These are phyloP conservation scores for Pavo muticus DNA, from an alignment of 2,113 vertebrate genomes.

Conservation along the genomic window DNA sequence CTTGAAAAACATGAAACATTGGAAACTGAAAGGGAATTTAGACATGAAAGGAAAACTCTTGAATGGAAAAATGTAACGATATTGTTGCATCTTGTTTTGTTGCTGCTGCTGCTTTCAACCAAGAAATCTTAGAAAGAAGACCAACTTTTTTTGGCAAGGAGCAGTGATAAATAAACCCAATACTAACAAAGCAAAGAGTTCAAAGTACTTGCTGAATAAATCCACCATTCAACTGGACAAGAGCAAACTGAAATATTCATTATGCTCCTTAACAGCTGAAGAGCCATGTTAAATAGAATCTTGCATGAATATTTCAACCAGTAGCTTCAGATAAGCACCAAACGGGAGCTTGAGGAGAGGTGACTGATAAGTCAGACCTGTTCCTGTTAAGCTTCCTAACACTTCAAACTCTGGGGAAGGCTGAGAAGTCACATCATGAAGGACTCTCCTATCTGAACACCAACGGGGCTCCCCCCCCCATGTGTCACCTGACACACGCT, in stretches of 20 bases:
- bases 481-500: neutral
- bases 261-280: neutral
- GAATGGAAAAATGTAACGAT: neutral
- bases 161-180: neutral
- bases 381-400: fast-evolving
- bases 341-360: neutral
- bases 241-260: fast-evolving
- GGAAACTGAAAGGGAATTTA: neutral
- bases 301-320: fast-evolving
- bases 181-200: fast-evolving
- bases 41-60: conserved; percentile 14
- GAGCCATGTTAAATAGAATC: fast-evolving
- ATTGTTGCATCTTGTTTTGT: neutral
- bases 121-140: neutral
- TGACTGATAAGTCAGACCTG: fast-evolving
- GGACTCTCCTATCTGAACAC: neutral
- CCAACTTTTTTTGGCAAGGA: neutral
- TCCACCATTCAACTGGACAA: neutral
- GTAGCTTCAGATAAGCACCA: neutral
- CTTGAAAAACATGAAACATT: neutral
- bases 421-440: fast-evolving
- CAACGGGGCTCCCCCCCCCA: neutral
- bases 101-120: neutral
- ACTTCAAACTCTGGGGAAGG: neutral
- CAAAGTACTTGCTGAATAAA: neutral